Conservation (phyloP, 2,888 invertebrate genomes). For the Achlya flavicornis region DNA sequence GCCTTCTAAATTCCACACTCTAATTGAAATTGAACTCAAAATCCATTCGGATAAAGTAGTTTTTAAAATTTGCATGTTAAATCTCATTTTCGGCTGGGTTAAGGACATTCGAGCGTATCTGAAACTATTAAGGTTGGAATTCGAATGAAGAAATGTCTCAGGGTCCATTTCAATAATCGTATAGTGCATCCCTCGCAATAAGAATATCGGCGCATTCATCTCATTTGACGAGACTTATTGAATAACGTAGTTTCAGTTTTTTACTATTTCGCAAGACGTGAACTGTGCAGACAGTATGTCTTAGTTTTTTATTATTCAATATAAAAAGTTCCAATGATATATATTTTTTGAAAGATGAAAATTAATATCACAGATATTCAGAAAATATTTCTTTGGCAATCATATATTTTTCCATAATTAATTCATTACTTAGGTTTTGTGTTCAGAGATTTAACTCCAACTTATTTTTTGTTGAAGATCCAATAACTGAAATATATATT, state of each 20-base stretch:
- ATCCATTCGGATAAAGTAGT: not conserved
- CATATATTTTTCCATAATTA: not conserved
- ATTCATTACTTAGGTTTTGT: not conserved
- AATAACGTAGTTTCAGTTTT: slow-evolving; percentile 23
- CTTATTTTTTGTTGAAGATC: not conserved
- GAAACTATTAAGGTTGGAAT: not conserved
- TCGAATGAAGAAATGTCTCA: slow-evolving; percentile 2
- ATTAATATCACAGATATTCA: not conserved
- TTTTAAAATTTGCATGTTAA: slow-evolving; percentile 6
- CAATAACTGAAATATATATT: not conserved
- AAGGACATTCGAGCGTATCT: not conserved
- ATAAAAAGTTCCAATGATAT: not conserved
- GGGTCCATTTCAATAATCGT: slow-evolving; percentile 30
- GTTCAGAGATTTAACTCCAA: not conserved
- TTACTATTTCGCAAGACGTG: slow-evolving; percentile 13
- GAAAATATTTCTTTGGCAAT: too few relatives aligned
- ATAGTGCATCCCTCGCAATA: slow-evolving; percentile 32
- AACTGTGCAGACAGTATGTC: not conserved
- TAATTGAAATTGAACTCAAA: slow-evolving; percentile 13
- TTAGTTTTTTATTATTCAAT: not conserved
- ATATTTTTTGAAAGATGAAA: too few relatives aligned
- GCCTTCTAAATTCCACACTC: not conserved
- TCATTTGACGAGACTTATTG: slow-evolving; percentile 34
- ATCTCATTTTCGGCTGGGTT: not conserved
- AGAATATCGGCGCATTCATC: slow-evolving; percentile 28